Evolutionary conservation across 2,888 invertebrate species (phyloP), one percentile per base, ranked within the genome.

Genomic region (Ectobius pallidus): DNA sequence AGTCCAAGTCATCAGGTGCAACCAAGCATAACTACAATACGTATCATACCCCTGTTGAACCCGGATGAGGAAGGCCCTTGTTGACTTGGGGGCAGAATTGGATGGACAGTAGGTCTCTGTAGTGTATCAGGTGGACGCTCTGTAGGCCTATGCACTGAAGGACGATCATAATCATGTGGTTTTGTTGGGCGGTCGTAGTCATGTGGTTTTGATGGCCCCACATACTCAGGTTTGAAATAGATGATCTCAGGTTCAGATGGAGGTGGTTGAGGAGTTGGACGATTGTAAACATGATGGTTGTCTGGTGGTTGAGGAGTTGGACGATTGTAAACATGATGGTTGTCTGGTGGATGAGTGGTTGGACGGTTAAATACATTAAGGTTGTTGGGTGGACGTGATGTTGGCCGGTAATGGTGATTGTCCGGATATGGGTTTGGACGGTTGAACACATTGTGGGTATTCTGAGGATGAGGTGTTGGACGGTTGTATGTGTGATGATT

Each of bases 181-280:
- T 65, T 46, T 27, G 16, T n/a, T 2, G 62, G 62, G 18, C 22
- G 34, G 20, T 63, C 25, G 30, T 39, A 20, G 34, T 63, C 63
- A 27, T 20, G 55, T 11, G 65, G 65, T 39, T 65, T 46, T 27
- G 16, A 14, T 6, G 30, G 58, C 44, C 22, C 44, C 42, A 27
- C 61, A 16, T 44, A 61, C 74, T 73, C 78, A 75, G 52, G 73
- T 44, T 46, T 77, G 73, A n/a, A 78, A 84, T 85, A 86, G 78
- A 84, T 84, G 79, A 84, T 83, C 74, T 84, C 83, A 62, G 70
- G 49, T 32, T 32, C 4, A n/a, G 30, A 32, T 32, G 55, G 20
- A 16, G 25, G 11, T n/a, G n/a, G n/a, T n/a, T n/a, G n/a, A 42
- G 18, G 44, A 9, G 22, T 52, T 18, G 65, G 65, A 4, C 16